Evolutionary conservation across 2,888 invertebrate genomes (phyloP).

Genomic region (Lithophane socia): DNA sequence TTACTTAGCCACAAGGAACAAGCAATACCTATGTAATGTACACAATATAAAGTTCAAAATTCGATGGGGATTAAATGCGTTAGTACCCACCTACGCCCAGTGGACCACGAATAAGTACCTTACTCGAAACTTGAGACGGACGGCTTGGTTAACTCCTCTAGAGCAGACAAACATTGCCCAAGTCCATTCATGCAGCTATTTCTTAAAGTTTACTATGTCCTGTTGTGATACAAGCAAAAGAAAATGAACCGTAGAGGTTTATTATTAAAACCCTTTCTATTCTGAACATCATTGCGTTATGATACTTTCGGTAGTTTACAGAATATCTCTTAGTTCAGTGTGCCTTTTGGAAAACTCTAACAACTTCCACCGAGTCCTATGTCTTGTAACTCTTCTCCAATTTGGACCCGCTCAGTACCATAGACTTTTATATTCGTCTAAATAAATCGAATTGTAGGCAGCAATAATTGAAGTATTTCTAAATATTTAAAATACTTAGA

Average conservation of each 20-base stretch:
- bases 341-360: too few relatives aligned
- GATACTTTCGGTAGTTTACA: too few relatives aligned
- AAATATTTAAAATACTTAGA: too few relatives aligned
- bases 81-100: not conserved
- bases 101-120: slow-evolving; percentile 25
- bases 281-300: too few relatives aligned
- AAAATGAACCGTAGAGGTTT: not conserved
- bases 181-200: slow-evolving; percentile 14
- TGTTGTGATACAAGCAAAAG: not conserved
- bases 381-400: too few relatives aligned
- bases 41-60: slow-evolving; percentile 16
- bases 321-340: too few relatives aligned
- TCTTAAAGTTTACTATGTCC: not conserved
- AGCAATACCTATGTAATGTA: not conserved
- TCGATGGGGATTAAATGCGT: not conserved
- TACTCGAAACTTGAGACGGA: slow-evolving; percentile 10
- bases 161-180: not conserved
- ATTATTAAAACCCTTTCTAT: too few relatives aligned
- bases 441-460: too few relatives aligned
- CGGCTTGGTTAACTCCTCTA: slow-evolving; percentile 3
- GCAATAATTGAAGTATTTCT: too few relatives aligned
- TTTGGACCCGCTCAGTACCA: too few relatives aligned
- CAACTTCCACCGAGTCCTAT: too few relatives aligned
- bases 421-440: too few relatives aligned
- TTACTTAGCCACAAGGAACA: not conserved